Evolutionary conservation across 2,797 vertebrate genomes (phyloP).

Genomic region (Protonibea diacanthus): DNA sequence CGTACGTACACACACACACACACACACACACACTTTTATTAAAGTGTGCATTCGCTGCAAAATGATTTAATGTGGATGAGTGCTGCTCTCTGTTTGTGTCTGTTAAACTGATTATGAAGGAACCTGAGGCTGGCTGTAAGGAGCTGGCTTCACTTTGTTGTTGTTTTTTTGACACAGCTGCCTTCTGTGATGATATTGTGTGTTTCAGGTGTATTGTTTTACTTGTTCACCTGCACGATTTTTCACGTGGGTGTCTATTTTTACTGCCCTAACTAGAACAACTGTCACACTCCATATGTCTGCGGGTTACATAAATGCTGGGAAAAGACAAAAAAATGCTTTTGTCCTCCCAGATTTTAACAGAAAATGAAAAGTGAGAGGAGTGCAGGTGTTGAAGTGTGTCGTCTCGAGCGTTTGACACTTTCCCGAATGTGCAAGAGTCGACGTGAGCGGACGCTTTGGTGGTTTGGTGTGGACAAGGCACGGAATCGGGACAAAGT

Average conservation of each 20-base stretch:
- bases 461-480: constrained; percentile 22
- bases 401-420: constrained; percentile 67
- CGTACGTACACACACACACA: constrained; percentile 32
- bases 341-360: constrained; percentile 11
- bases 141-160: constrained; percentile 19
- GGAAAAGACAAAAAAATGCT: constrained; percentile 6
- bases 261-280: neutral
- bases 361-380: constrained; percentile 42
- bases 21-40: constrained; percentile 59
- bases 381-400: constrained; percentile 45
- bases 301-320: neutral
- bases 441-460: constrained; percentile 37
- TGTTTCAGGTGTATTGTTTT: neutral
- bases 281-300: neutral
- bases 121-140: constrained; percentile 38
- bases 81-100: constrained; percentile 36
- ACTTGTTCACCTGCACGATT: neutral
- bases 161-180: constrained; percentile 12
- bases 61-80: constrained; percentile 47
- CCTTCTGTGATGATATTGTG: neutral
- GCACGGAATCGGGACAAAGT: constrained; percentile 57
- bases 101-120: constrained; percentile 57
- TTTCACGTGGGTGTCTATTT: neutral
- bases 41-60: constrained; percentile 55
- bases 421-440: constrained; percentile 51